These are phyloP conservation scores for Hylaeus anthracinus DNA, from an alignment of 1,140 invertebrate genomes.

Conservation along the genomic window DNA sequence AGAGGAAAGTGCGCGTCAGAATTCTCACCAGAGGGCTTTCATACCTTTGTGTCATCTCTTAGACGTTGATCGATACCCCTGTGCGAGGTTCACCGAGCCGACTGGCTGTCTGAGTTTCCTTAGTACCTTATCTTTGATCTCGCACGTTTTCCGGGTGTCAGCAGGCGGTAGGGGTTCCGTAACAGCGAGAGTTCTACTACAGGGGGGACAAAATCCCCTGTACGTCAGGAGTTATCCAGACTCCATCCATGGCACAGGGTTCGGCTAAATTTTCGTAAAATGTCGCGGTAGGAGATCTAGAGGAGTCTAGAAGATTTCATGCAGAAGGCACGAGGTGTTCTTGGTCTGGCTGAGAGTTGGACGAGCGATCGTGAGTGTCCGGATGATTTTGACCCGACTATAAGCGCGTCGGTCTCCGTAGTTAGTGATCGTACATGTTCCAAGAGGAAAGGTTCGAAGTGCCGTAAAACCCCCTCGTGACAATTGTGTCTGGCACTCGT, in stretches of 20 bases:
- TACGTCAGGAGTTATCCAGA: not conserved
- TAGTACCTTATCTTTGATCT: constrained; percentile 55
- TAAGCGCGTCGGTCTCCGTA: constrained; percentile 10
- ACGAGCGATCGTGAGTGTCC: not conserved
- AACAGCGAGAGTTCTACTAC: constrained; percentile 34
- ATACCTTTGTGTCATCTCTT: constrained; percentile 3
- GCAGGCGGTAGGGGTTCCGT: not conserved
- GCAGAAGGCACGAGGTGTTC: too few species aligned
- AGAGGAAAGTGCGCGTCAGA: not conserved
- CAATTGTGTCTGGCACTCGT: constrained; percentile 76
- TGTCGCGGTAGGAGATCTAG: too few species aligned
- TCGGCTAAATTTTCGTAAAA: too few species aligned
- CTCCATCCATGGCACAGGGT: too few species aligned
- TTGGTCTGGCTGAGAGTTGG: not conserved
- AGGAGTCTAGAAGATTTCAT: too few species aligned
- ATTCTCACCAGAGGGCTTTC: not conserved
- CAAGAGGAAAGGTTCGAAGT: constrained; percentile 61
- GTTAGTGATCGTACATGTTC: constrained; percentile 36
- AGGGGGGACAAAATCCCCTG: not conserved
- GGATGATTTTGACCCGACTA: constrained; percentile 5
- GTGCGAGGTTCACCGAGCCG: constrained; percentile 17
- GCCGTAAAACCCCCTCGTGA: constrained; percentile 66
- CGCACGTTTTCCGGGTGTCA: constrained; percentile 37
- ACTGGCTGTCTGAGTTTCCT: constrained; percentile 28
- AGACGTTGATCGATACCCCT: constrained; percentile 43